A percentile compares a stretch with the other conserved stretches of the same genome.
phyloP scores from a whole-genome alignment of 1,140 invertebrate species.

The Episyrphus balteatus region DNA sequence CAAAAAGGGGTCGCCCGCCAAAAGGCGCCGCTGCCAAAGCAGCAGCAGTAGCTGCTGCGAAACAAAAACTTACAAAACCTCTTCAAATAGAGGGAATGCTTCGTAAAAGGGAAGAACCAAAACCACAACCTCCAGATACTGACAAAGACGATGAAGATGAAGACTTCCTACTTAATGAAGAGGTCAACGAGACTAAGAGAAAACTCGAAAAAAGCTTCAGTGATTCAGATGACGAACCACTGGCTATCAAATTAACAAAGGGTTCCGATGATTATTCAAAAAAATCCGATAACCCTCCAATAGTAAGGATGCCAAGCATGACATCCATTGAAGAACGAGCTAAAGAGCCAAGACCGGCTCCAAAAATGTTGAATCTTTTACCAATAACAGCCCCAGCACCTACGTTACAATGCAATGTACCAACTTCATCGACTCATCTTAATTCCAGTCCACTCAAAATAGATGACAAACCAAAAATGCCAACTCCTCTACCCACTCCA shows the following conservation, averaged over 20 bases:
- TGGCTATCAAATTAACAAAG: slow-evolving; percentile 38
- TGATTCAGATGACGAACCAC: slow-evolving; percentile 47
- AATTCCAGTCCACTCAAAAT: slow-evolving; percentile 8
- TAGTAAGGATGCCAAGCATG: neutral
- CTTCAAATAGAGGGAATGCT: slow-evolving; percentile 1
- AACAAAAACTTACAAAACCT: slow-evolving; percentile 21
- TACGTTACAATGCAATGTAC: slow-evolving; percentile 19
- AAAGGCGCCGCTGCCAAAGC: slow-evolving; percentile 10
- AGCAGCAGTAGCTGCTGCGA: slow-evolving; percentile 1
- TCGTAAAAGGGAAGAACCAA: slow-evolving; percentile 3
- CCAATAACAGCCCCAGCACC: slow-evolving; percentile 11
- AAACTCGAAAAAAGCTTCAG: slow-evolving; percentile 41
- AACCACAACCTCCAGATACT: slow-evolving; percentile 6
- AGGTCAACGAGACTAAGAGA: slow-evolving; percentile 34
- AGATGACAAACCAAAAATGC: slow-evolving; percentile 2
- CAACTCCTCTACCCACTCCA: neutral
- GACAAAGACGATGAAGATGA: slow-evolving; percentile 28
- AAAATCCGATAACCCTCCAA: neutral
- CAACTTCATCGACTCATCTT: slow-evolving; percentile 8
- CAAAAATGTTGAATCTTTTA: slow-evolving; percentile 32
- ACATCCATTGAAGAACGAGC: neutral
- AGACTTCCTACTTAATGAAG: slow-evolving; percentile 31
- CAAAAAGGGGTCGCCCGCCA: slow-evolving; percentile 23
- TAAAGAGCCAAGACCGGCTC: slow-evolving; percentile 21
- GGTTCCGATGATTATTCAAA: neutral